These are phyloP conservation scores for Chymomyza caudatula DNA, from an alignment of 2,888 invertebrate genomes.

Conservation along the genomic window DNA sequence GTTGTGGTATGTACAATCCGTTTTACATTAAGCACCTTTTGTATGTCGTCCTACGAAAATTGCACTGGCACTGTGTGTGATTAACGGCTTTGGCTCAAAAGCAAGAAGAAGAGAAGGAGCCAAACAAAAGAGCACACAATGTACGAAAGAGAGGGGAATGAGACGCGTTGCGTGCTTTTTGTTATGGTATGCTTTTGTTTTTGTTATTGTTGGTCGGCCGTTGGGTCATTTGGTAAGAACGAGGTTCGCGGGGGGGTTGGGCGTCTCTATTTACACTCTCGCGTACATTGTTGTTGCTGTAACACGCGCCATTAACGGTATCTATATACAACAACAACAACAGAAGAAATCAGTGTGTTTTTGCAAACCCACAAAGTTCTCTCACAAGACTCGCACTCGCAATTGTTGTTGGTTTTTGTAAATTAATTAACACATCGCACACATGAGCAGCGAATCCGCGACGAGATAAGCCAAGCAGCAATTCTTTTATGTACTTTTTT, in stretches of 20 bases:
- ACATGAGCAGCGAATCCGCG: slow-evolving; percentile 41
- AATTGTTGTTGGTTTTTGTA: not conserved
- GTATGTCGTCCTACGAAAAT: slow-evolving; percentile 8
- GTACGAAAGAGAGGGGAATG: not conserved
- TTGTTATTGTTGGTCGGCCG: not conserved
- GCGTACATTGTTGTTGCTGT: not conserved
- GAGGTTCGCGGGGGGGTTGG: too few relatives aligned
- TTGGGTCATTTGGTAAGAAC: too few relatives aligned
- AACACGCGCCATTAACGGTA: not conserved
- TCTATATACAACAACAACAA: not conserved
- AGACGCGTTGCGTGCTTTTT: too few relatives aligned
- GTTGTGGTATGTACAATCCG: not conserved
- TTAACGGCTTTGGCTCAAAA: not conserved
- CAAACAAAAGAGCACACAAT: too few relatives aligned
- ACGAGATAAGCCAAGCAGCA: slow-evolving; percentile 60
- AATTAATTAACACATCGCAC: slow-evolving; percentile 63
- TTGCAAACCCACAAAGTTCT: not conserved
- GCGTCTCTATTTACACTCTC: not conserved
- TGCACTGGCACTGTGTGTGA: slow-evolving; percentile 6
- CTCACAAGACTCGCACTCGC: not conserved
- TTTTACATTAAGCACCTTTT: slow-evolving; percentile 9
- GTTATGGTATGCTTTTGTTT: not conserved
- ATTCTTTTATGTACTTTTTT: slow-evolving; percentile 40
- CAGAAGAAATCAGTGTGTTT: not conserved
- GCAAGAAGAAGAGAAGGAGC: not conserved